Base-by-base conservation (phyloP, 2,113 vertebrate species). In the Psophia crepitans region DNA sequence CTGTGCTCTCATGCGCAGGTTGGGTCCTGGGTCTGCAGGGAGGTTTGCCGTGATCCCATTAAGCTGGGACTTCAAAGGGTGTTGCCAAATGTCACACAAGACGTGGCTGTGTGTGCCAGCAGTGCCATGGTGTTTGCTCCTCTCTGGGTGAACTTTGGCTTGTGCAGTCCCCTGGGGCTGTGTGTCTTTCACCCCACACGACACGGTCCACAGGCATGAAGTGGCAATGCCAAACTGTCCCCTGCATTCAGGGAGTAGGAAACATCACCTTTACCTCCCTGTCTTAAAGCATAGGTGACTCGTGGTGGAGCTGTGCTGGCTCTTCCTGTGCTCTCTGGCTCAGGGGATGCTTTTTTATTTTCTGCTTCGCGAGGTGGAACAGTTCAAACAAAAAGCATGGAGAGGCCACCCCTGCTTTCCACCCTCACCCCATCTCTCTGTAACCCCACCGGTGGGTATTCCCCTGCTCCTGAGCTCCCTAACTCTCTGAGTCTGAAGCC, bases 261-360 rank as follows among this genome's bases (percentile, higher is more conserved):
- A 86, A 46, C 53, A 79, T 16, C 51, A 78, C 5, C 27, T 43
- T 44, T 21, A 16, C 44, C 17, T 44, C 18, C 63, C 35, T 65
- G 16, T 76, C 33, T 69, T 53, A 48, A 27, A 71, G 23, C 35
- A 89, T 68, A 77, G 39, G 10, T 60, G 54, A 43, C 13, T 83
- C 64, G 35, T 0, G 0, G 18, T 75, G 57, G 43, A 69, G 53
- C 84, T 84, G n/a, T 0, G 0, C 43, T 80, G 49, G 14, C 9
- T 64, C 7, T 68, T 83, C 49, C 19, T 0, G 1, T 0, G 0
- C 33, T 84, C 5, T 35, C 3, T 64, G 70, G 46, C 27, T 70
- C 65, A 76, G 74, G 49, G 27, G 37, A 30, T 5, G 33, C 0
- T 20, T 32, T 24, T 35, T 33, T 13, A 7, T 33, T 17, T 32